Conservation (phyloP, 2,888 invertebrate genomes). For the Orchesella flavescens region DNA sequence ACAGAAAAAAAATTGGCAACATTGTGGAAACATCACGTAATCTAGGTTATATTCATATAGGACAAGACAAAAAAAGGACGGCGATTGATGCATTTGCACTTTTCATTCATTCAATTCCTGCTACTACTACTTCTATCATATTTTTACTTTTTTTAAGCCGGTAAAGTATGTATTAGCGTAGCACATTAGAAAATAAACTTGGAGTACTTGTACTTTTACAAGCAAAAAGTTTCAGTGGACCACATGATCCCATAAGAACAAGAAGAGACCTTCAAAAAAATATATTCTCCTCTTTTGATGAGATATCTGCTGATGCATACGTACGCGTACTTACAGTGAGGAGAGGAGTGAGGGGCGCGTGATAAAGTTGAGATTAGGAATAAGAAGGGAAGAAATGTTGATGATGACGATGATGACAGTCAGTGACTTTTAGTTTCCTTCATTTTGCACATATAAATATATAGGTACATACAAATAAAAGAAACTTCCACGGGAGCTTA, state of each 20-base stretch:
- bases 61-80: conserved; percentile 3
- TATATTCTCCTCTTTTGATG: not conserved
- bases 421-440: conserved; percentile 27
- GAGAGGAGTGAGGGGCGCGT: not conserved
- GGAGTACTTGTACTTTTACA: too few relatives aligned
- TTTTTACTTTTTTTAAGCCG: not conserved
- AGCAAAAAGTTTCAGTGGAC: not conserved
- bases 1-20: conserved; percentile 56
- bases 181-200: not conserved
- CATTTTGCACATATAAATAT: conserved; percentile 3
- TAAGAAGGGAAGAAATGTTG: too few relatives aligned
- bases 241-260: not conserved
- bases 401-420: conserved; percentile 10
- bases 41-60: conserved; percentile 48
- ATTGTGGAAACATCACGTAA: conserved; percentile 58
- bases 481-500: not conserved
- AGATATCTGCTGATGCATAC: conserved; percentile 34
- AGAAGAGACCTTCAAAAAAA: conserved; percentile 29
- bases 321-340: conserved; percentile 6
- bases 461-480: not conserved
- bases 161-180: not conserved
- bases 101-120: not conserved
- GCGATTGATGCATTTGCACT: not conserved
- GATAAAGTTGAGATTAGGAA: conserved; percentile 27
- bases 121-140: not conserved